Conservation (phyloP, 2,113 vertebrate species). For the Solenodon paradoxus region DNA sequence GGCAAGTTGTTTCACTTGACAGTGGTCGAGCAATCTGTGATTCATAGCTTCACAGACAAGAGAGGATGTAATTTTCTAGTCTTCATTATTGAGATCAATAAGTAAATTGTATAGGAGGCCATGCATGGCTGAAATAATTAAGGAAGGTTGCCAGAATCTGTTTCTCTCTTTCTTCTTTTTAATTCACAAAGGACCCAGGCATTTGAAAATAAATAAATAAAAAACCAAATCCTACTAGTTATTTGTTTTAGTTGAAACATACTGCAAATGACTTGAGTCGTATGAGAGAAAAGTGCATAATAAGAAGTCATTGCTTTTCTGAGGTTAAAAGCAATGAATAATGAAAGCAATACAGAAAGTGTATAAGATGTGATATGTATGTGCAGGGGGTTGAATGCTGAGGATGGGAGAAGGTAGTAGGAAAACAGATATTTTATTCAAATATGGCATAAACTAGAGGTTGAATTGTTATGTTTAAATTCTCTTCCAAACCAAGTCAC, state of each 20-base stretch:
- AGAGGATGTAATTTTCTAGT: slow-evolving; percentile 63
- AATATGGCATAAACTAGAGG: slow-evolving; percentile 1
- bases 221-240: neutral
- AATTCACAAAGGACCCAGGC: neutral
- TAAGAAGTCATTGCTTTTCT: slow-evolving; percentile 1
- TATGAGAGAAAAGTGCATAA: neutral
- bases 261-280: neutral
- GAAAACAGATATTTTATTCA: slow-evolving; percentile 26
- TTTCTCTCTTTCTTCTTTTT: neutral
- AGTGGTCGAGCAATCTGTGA: slow-evolving; percentile 31
- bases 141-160: neutral
- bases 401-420: neutral
- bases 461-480: slow-evolving; percentile 38
- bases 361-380: neutral
- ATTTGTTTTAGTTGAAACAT: slow-evolving; percentile 16
- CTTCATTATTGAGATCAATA: slow-evolving; percentile 67
- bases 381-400: neutral
- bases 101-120: slow-evolving; percentile 57
- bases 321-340: slow-evolving; percentile 28
- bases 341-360: neutral
- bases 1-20: slow-evolving; percentile 42
- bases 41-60: neutral
- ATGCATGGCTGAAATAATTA: slow-evolving; percentile 49
- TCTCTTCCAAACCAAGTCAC: slow-evolving; percentile 55
- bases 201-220: slow-evolving; percentile 40